These are phyloP conservation scores for Ladona fulva DNA, from an alignment of 1,140 invertebrate species.

Conservation along the genomic window DNA sequence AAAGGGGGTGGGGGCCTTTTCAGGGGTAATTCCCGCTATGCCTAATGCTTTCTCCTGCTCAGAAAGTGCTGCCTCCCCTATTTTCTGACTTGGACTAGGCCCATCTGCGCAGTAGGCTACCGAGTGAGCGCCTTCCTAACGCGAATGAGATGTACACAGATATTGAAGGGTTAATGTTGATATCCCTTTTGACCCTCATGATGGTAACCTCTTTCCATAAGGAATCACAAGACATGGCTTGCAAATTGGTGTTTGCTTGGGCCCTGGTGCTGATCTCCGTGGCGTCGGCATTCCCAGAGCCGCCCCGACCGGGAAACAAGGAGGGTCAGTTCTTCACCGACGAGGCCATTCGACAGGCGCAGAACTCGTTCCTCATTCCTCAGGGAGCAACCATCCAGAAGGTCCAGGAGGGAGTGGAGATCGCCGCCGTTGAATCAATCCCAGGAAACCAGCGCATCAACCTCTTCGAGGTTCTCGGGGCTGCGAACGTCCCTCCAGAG, in stretches of 20 bases:
- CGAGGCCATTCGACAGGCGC: conserved; percentile 75
- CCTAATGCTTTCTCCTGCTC: no score
- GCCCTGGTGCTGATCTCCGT: background rate
- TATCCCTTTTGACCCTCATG: no score
- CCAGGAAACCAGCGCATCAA: conserved; percentile 73
- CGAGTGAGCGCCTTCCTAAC: no score
- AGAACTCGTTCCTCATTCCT: conserved; percentile 70
- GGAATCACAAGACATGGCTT: background rate
- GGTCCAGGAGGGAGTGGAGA: conserved; percentile 73
- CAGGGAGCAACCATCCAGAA: conserved; percentile 77
- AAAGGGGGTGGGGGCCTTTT: no score
- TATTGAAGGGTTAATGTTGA: no score
- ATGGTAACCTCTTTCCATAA: background rate
- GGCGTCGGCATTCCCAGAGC: background rate
- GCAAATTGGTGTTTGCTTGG: background rate
- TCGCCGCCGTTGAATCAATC: conserved; percentile 72
- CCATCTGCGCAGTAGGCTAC: no score
- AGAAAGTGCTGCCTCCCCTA: no score
- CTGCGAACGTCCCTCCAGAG: conserved; percentile 70
- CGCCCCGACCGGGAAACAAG: background rate
- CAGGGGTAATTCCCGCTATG: no score
- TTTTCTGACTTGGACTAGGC: no score
- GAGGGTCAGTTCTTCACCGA: conserved; percentile 71
- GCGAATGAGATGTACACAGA: no score
- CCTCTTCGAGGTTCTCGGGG: conserved; percentile 67